Conservation (phyloP, 2,113 vertebrate genomes). For the Sitta europaea region DNA sequence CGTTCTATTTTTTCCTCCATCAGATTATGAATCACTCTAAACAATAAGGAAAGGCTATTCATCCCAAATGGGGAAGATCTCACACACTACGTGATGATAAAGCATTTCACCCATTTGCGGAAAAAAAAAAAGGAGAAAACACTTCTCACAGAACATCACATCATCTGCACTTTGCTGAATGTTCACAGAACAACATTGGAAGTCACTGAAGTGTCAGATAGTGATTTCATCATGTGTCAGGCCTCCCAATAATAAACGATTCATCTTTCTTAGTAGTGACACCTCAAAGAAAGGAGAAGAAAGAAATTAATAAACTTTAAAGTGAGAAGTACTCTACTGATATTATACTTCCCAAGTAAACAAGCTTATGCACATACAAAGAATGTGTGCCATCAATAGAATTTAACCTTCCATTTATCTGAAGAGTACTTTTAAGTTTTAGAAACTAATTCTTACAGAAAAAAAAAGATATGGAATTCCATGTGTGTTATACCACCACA, state of each 20-base stretch:
- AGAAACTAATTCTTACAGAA: neutral
- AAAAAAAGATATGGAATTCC: neutral
- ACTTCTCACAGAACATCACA: constrained; percentile 24
- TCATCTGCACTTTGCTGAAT: constrained; percentile 38
- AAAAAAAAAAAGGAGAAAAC: neutral
- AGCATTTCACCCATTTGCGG: constrained; percentile 49
- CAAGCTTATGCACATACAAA: neutral
- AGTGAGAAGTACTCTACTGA: constrained; percentile 19
- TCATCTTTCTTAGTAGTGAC: constrained; percentile 47
- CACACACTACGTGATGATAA: constrained; percentile 42
- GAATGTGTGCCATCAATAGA: neutral
- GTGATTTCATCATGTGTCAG: constrained; percentile 56
- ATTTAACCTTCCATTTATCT: constrained; percentile 8
- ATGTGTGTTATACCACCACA: neutral
- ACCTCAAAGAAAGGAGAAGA: constrained; percentile 13
- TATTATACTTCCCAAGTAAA: constrained; percentile 40
- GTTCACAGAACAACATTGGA: constrained; percentile 29
- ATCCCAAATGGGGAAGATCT: constrained; percentile 57
- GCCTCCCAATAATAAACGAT: constrained; percentile 64
- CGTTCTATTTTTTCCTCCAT: constrained; percentile 39
- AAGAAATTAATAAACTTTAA: constrained; percentile 54
- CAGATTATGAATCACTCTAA: constrained; percentile 66
- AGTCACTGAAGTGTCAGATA: constrained; percentile 42
- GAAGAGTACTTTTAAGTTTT: neutral
- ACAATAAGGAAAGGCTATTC: constrained; percentile 68